Percentiles rank a stretch among this genome's conserved stretches.
phyloP scores from a whole-genome alignment of 2,888 invertebrate species.

The Epinotia ramella region DNA sequence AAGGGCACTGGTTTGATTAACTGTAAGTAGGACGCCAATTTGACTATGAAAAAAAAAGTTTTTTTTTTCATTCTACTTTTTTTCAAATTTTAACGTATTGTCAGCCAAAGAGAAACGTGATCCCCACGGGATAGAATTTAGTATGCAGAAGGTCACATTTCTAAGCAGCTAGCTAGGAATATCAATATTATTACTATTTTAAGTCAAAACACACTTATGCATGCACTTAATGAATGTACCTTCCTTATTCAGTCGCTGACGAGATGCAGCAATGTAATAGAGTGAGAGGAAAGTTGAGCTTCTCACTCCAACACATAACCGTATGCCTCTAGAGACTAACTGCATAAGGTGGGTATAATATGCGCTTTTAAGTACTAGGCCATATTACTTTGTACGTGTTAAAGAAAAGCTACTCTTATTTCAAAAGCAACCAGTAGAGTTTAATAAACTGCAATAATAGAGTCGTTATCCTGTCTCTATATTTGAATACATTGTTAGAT shows the following conservation, averaged over 20 bases:
- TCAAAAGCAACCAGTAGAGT: not conserved
- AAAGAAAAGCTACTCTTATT: not conserved
- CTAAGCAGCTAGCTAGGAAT: no score
- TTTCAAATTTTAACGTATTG: no score
- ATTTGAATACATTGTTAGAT: constrained; percentile 13
- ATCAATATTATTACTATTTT: no score
- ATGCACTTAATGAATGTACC: no score
- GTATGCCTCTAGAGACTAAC: not conserved
- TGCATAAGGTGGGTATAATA: not conserved
- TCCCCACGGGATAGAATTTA: no score
- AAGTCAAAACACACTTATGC: no score
- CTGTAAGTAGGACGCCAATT: not conserved
- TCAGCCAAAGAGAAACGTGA: no score
- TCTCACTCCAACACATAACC: not conserved
- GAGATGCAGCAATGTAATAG: not conserved
- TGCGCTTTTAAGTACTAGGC: not conserved
- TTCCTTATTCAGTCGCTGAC: no score
- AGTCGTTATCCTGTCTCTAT: not conserved
- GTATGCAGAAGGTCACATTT: no score
- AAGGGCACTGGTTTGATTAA: not conserved
- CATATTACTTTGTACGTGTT: not conserved
- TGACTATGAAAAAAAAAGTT: no score
- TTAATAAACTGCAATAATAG: constrained; percentile 12
- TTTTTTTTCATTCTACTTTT: no score
- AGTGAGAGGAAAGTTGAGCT: not conserved